Evolutionary conservation across 2,113 vertebrate genomes (phyloP).

Genomic region (Felis catus): DNA sequence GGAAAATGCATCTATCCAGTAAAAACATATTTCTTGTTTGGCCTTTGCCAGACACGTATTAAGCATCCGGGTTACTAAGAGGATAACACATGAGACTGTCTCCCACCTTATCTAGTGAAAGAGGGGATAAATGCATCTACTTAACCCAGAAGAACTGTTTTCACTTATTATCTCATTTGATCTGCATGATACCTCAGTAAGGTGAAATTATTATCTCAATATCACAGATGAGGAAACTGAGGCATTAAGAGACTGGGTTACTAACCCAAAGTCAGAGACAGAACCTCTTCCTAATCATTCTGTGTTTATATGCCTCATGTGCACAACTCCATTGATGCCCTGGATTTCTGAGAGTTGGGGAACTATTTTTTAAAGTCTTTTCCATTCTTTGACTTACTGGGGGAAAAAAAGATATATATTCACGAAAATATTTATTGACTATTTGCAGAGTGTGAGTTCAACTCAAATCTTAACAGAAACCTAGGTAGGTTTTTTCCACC

Average conservation of each 20-base stretch:
- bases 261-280: neutral
- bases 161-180: neutral
- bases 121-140: neutral
- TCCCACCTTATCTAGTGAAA: neutral
- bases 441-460: neutral
- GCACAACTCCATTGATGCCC: neutral
- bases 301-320: neutral
- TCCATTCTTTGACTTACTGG: neutral
- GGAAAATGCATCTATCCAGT: neutral
- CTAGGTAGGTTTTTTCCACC: neutral
- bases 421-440: slow-evolving; percentile 24
- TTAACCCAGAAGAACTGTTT: neutral
- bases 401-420: neutral
- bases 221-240: neutral
- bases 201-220: neutral
- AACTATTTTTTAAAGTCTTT: neutral
- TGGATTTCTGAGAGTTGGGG: neutral
- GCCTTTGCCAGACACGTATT: neutral
- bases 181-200: neutral
- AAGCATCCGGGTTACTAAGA: neutral
- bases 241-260: neutral
- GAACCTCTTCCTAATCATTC: neutral
- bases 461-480: neutral
- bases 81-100: neutral
- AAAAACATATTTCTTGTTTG: neutral